These are phyloP conservation scores for Hassar affinis DNA, from an alignment of 2,113 vertebrate genomes.

Conservation along the genomic window DNA sequence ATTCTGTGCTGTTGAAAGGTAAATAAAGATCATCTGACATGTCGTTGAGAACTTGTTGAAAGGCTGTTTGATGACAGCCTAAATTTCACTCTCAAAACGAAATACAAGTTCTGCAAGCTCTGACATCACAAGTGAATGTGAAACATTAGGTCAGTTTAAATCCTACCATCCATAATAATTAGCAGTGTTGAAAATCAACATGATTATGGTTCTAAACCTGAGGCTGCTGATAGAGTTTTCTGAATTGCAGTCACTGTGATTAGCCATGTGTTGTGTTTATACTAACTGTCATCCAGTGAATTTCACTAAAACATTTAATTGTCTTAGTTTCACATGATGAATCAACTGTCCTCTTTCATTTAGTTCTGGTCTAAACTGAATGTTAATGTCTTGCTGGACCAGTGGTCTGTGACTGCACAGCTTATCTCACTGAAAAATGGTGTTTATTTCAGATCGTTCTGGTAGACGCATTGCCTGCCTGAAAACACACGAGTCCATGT, in stretches of 20 bases:
- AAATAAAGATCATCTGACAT: not conserved
- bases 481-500: not conserved
- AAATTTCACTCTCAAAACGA: not conserved
- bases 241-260: conserved; percentile 59
- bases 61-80: not conserved
- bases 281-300: conserved; percentile 54
- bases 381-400: conserved; percentile 31
- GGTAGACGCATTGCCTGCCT: not conserved
- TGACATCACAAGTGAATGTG: not conserved
- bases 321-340: conserved; percentile 42
- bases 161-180: conserved; percentile 63
- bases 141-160: conserved; percentile 44
- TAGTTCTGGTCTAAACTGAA: conserved; percentile 38
- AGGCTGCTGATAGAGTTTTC: conserved; percentile 53
- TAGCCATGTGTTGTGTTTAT: conserved; percentile 55
- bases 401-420: conserved; percentile 26
- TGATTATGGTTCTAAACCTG: conserved; percentile 67
- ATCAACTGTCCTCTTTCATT: conserved; percentile 24
- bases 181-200: conserved; percentile 62
- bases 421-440: conserved; percentile 38
- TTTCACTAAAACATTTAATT: conserved; percentile 42
- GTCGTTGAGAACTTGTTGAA: not conserved
- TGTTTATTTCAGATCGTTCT: conserved; percentile 20
- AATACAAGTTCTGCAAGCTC: not conserved
- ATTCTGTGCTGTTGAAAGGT: not conserved